Evolutionary conservation across 2,888 invertebrate species (phyloP), one percentile per base, ranked within the genome.

Genomic region (Mythimna loreyi): DNA sequence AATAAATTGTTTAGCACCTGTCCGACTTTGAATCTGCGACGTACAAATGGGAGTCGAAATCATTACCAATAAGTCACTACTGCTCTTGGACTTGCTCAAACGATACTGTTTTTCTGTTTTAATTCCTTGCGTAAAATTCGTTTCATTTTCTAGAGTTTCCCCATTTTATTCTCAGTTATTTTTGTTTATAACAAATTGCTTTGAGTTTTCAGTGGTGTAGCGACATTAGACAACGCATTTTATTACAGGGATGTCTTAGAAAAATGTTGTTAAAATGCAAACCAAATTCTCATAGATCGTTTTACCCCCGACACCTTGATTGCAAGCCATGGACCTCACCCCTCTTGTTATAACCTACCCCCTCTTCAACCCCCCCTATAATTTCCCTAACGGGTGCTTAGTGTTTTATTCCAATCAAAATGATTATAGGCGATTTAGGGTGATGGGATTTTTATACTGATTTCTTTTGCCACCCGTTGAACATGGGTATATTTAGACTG

Each of bases 301-400:
- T 83, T 64, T 67, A 72, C 68, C 60, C 63, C 55, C 52, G 64
- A 62, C 63, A 81, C 60, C 55, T 73, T 83, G 73, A 82, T 83
- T 78, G 73, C 71, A 75, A 72, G 65, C 56, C 57, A 70, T 62
- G 40, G 4, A n/a, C n/a, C 49, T 59, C 58, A 36, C 16, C 59
- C 60, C 36, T 55, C 50, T 45, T 30, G 43, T 67, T 74, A 55
- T 63, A 65, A 69, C 66, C 65, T 68, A 57, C 40, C 58, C 40
- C 72, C 50, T 59, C 55, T 49, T 57, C 58, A 65, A 21, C 25
- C 58, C 59, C 63, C 72, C 71, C 63, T 74, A 70, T 81, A 81
- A 83, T 82, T 83, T 82, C 81, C 75, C 84, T 61, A 75, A 69
- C 72, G 81, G 74, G 75, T 68, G 56, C 81, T 82, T 78, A 75